Evolutionary conservation across 2,113 vertebrate genomes (phyloP), one percentile per base, ranked within the genome.

Genomic region (Brienomyrus brachyistius): DNA sequence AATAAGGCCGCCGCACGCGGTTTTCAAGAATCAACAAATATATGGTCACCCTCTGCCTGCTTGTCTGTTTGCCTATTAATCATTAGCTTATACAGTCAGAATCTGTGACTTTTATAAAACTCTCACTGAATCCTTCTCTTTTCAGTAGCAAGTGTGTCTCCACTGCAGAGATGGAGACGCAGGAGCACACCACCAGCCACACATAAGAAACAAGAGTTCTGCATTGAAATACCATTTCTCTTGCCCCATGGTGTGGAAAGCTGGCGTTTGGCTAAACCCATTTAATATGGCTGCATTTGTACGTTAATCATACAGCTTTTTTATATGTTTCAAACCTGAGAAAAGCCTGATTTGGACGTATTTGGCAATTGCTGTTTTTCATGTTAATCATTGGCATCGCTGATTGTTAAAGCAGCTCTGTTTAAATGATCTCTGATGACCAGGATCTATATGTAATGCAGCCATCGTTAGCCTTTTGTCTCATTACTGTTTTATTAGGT

Each of bases 11-110:
- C 54, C 2, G 23, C 51, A 51, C 56, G 19, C 80, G 52, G 88
- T 77, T 59, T 89, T 83, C 82, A 40, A 82, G 51, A 83, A 35
- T 31, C 74, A 82, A 45, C 88, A 89, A 83, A 89, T 35, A 89
- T 84, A 89, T 56, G n/a, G 77, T 56, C 21, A 35, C 35, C 43
- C 31, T 43, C 51, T 82, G 48, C 77, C 23, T 45, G 5, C 9
- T 31, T 83, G 77, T 84, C 88, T 83, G 31, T 89, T 89, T 84
- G 77, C 88, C 88, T 56, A 59, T 89, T 84, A 89, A 80, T 89
- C 77, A 83, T 89, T 83, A 89, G 35, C 88, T 83, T 77, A 83
- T 80, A 40, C 48, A 50, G 88, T 82, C 21, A 52, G 88, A 89
- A 70, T 59, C 40, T 31, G 88, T 83, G 77, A 40, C 51, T 89